Conservation (phyloP, 2,113 vertebrate species). For the Pterocles burchelli region DNA sequence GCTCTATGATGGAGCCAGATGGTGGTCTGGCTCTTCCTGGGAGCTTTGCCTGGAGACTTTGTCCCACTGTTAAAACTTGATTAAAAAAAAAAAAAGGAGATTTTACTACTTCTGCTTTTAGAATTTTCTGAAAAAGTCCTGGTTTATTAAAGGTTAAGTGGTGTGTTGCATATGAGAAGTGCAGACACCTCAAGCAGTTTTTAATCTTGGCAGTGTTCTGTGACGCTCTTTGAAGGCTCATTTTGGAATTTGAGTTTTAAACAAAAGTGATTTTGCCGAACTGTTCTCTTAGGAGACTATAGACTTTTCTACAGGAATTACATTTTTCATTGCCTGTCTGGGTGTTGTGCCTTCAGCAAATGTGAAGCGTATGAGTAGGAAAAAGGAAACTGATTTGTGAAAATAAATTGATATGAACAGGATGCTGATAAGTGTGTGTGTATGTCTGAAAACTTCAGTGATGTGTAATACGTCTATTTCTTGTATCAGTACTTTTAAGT, state of each 20-base stretch:
- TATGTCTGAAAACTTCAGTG: slow-evolving; percentile 15
- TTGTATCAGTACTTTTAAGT: slow-evolving; percentile 4
- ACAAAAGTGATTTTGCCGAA: background rate
- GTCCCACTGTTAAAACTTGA: background rate
- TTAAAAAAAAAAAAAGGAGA: background rate
- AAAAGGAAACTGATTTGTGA: slow-evolving; percentile 11
- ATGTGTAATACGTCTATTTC: background rate
- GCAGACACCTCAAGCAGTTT: background rate
- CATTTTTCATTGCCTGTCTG: slow-evolving; percentile 30
- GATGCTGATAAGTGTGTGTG: background rate
- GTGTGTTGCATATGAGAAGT: background rate
- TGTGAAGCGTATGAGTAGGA: slow-evolving; percentile 14
- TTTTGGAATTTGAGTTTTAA: slow-evolving; percentile 48
- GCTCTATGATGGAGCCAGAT: slow-evolving; percentile 40
- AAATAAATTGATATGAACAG: slow-evolving; percentile 32
- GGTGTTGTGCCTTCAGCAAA: slow-evolving; percentile 57
- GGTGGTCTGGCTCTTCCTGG: slow-evolving; percentile 56
- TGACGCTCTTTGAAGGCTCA: slow-evolving; percentile 29
- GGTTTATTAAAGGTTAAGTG: slow-evolving; percentile 8
- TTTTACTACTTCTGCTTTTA: slow-evolving; percentile 41
- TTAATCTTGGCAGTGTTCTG: background rate
- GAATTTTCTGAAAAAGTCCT: background rate
- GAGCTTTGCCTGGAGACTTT: slow-evolving; percentile 11
- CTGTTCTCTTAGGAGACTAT: background rate
- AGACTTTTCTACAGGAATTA: slow-evolving; percentile 33